A percentile compares a stretch with the other conserved stretches of the same genome.
Conservation (phyloP, 2,797 vertebrate genomes). For the Megalops cyprinoides region DNA sequence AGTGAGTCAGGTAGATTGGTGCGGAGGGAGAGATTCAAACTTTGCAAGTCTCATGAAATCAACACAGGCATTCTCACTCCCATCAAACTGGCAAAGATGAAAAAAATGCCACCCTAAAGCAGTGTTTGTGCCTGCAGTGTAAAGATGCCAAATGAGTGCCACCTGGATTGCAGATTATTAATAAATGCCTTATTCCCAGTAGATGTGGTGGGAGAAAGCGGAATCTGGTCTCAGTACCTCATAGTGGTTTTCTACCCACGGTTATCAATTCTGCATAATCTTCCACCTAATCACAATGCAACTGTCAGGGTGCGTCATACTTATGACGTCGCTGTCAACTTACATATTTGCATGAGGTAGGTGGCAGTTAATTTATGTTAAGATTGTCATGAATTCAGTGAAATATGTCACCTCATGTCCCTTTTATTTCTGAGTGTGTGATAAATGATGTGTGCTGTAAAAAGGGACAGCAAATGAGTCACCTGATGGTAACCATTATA, state of each 20-base stretch:
- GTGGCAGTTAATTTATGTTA: neutral
- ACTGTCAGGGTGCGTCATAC: slow-evolving; percentile 1
- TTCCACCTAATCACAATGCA: slow-evolving; percentile 22
- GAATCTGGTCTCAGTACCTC: slow-evolving; percentile 32
- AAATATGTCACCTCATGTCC: neutral
- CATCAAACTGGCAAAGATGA: slow-evolving; percentile 27
- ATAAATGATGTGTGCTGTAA: slow-evolving; percentile 7
- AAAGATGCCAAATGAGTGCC: slow-evolving; percentile 42
- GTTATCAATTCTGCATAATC: slow-evolving; percentile 42
- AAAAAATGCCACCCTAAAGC: slow-evolving; percentile 22
- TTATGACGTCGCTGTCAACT: neutral
- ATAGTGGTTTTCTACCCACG: slow-evolving; percentile 33
- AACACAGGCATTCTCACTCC: slow-evolving; percentile 42
- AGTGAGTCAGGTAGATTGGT: slow-evolving; percentile 14
- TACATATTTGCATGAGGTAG: neutral
- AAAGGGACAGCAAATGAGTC: neutral
- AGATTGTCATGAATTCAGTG: neutral
- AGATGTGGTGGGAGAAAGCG: slow-evolving; percentile 41
- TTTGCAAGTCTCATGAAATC: slow-evolving; percentile 38
- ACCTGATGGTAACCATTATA: slow-evolving; percentile 91
- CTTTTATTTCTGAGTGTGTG: neutral
- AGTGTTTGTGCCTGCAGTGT: slow-evolving; percentile 40
- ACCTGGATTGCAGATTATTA: slow-evolving; percentile 46
- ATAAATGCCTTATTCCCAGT: slow-evolving; percentile 39
- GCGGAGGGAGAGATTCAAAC: slow-evolving; percentile 36